Evolutionary conservation across 2,888 invertebrate genomes (phyloP).

Genomic region (Unio delphinus): DNA sequence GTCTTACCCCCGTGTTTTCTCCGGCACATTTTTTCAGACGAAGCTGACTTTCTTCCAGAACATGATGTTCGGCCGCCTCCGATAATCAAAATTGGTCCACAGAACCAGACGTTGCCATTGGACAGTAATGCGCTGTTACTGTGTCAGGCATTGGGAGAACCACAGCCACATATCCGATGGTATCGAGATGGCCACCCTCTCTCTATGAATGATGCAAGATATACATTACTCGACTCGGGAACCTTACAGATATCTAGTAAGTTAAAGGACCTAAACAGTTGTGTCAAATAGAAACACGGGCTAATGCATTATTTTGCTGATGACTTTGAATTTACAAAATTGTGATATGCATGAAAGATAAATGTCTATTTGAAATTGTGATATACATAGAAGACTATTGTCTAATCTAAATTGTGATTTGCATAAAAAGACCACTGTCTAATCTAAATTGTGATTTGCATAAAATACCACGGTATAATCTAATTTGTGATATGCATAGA

Average conservation of each 20-base stretch:
- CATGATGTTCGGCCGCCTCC: constrained; percentile 78
- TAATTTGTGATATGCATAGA: too few species aligned
- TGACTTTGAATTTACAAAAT: too few species aligned
- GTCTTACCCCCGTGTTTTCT: constrained; percentile 16
- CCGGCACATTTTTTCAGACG: constrained; percentile 30
- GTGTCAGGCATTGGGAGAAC: constrained; percentile 84
- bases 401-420: too few species aligned
- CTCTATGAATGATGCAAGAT: constrained; percentile 72
- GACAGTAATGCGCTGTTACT: constrained; percentile 85
- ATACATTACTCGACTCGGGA: constrained; percentile 80
- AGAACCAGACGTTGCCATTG: constrained; percentile 87
- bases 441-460: too few species aligned
- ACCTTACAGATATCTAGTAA: constrained; percentile 80
- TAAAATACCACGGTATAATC: too few species aligned
- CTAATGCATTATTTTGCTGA: too few species aligned
- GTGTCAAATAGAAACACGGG: too few species aligned
- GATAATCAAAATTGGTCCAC: constrained; percentile 87
- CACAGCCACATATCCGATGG: constrained; percentile 82
- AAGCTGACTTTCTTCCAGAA: constrained; percentile 49
- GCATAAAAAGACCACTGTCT: too few species aligned
- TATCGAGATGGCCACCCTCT: constrained; percentile 78
- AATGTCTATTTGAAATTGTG: too few species aligned
- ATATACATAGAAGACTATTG: too few species aligned
- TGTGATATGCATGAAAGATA: too few species aligned
- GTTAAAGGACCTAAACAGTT: not conserved